These are phyloP conservation scores for Syngnathus floridae DNA, from an alignment of 2,113 vertebrate genomes.

Conservation along the genomic window DNA sequence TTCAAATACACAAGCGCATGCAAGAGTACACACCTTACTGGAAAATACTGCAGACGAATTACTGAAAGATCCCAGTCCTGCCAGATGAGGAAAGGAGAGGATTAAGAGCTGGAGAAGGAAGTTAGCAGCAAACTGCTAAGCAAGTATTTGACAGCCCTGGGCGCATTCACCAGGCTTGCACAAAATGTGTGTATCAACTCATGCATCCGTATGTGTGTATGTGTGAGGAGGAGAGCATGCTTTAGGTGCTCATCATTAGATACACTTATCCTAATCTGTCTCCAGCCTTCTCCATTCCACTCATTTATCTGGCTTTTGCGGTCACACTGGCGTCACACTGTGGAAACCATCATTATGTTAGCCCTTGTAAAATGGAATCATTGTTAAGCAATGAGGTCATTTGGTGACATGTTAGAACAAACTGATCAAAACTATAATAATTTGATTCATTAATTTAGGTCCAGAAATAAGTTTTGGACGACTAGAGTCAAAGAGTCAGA, in stretches of 20 bases:
- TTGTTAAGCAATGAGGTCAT: slow-evolving; percentile 11
- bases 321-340: slow-evolving; percentile 23
- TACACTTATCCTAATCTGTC: slow-evolving; percentile 35
- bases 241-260: slow-evolving; percentile 27
- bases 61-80: slow-evolving; percentile 42
- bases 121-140: slow-evolving; percentile 42
- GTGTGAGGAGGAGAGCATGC: background rate
- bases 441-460: background rate
- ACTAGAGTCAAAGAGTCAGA: background rate
- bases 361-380: slow-evolving; percentile 7
- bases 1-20: background rate
- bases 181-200: slow-evolving; percentile 11
- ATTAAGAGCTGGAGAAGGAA: slow-evolving; percentile 43
- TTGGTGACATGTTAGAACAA: slow-evolving; percentile 5
- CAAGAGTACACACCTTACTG: slow-evolving; percentile 32
- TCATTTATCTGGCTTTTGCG: slow-evolving; percentile 37
- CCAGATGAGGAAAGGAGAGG: slow-evolving; percentile 44
- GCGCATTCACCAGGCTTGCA: slow-evolving; percentile 28
- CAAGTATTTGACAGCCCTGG: slow-evolving; percentile 40
- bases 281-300: slow-evolving; percentile 26
- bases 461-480: background rate
- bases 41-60: slow-evolving; percentile 43
- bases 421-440: slow-evolving; percentile 4
- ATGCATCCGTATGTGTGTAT: background rate
- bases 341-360: slow-evolving; percentile 16